Conservation (phyloP, 2,797 vertebrate species). For the Loris lydekkerianus region DNA sequence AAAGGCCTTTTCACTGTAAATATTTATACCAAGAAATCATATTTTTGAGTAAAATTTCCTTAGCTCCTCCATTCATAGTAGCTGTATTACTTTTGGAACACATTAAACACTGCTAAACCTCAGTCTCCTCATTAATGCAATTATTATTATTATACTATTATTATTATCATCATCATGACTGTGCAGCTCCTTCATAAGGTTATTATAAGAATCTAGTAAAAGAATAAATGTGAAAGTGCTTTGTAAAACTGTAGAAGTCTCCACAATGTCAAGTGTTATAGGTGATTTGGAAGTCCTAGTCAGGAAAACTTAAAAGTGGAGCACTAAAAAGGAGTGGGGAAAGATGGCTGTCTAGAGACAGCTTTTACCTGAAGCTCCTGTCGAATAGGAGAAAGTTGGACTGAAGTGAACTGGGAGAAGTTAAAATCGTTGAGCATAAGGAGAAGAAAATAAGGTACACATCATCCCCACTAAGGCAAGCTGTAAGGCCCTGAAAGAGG, state of each 20-base stretch:
- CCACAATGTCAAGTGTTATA: neutral
- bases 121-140: neutral
- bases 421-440: too few relatives aligned
- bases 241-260: neutral
- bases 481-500: too few relatives aligned
- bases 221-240: neutral
- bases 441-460: too few relatives aligned
- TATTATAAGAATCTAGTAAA: neutral
- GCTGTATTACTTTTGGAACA: neutral
- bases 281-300: constrained; percentile 2
- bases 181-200: neutral
- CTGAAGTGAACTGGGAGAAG: too few relatives aligned
- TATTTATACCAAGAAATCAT: too few relatives aligned
- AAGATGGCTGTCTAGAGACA: too few relatives aligned
- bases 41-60: too few relatives aligned
- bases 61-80: neutral
- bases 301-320: constrained; percentile 4
- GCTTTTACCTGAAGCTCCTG: too few relatives aligned
- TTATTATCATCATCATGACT: neutral
- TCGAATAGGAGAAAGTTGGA: too few relatives aligned
- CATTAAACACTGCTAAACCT: neutral
- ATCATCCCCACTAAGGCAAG: too few relatives aligned
- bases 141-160: neutral
- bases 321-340: too few relatives aligned
- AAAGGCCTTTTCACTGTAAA: too few relatives aligned